phyloP scores from a whole-genome alignment of 2,888 invertebrate species.

The Caenorhabditis zanzibari region DNA sequence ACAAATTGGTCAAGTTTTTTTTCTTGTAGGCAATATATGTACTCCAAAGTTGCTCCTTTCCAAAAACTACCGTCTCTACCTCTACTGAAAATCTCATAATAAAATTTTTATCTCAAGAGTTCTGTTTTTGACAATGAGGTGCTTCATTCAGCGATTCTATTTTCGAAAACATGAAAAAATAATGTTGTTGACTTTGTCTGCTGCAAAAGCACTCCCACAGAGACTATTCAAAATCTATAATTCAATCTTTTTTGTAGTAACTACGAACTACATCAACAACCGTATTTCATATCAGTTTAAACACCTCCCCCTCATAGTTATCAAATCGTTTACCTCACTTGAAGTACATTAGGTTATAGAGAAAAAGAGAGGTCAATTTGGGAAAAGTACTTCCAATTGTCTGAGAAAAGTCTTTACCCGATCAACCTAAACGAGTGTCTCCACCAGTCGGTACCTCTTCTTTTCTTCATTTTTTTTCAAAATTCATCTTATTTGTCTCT shows the following conservation, averaged over 20 bases:
- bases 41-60: not conserved
- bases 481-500: slow-evolving; percentile 41
- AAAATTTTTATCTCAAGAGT: not conserved
- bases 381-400: not conserved
- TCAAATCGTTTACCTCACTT: not conserved
- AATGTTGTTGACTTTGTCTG: slow-evolving; percentile 6
- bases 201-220: not conserved
- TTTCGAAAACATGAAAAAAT: slow-evolving; percentile 28
- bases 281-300: not conserved
- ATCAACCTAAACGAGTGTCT: slow-evolving; percentile 20
- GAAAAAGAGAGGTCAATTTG: slow-evolving; percentile 1
- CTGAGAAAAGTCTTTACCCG: slow-evolving; percentile 15
- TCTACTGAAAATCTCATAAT: not conserved
- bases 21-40: not conserved
- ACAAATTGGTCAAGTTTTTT: not conserved
- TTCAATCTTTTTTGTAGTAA: slow-evolving; percentile 1
- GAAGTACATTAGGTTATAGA: not conserved
- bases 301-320: not conserved
- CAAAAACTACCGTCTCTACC: not conserved
- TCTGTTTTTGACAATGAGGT: not conserved
- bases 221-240: not conserved
- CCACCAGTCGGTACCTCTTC: slow-evolving; percentile 33
- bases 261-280: not conserved
- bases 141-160: not conserved
- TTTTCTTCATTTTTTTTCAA: slow-evolving; percentile 9